Conservation (phyloP, 2,888 invertebrate genomes). For the Pollenia labialis region DNA sequence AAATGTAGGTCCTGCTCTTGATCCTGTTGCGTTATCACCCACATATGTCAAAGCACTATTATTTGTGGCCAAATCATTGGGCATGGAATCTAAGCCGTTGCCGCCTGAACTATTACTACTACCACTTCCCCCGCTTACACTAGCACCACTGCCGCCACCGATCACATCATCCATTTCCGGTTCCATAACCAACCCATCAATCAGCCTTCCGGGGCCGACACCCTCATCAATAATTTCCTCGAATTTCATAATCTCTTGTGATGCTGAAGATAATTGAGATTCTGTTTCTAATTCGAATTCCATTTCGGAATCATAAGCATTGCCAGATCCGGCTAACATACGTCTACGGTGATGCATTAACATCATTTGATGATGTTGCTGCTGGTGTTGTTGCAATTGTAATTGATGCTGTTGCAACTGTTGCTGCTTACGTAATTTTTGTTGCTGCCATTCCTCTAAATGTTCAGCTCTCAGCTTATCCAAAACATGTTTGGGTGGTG, state of each 20-base stretch:
- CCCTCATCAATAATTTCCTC: slow-evolving; percentile 82
- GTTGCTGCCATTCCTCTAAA: slow-evolving; percentile 78
- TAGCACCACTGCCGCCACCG: slow-evolving; percentile 77
- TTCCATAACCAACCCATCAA: slow-evolving; percentile 82
- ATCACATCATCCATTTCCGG: slow-evolving; percentile 78
- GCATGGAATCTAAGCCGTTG: slow-evolving; percentile 72
- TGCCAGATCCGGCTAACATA: slow-evolving; percentile 64
- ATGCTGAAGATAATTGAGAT: slow-evolving; percentile 79
- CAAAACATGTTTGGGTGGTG: slow-evolving; percentile 80
- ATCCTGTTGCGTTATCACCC: slow-evolving; percentile 32
- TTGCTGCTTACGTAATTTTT: slow-evolving; percentile 75
- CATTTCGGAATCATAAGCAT: slow-evolving; percentile 79
- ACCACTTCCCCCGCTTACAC: slow-evolving; percentile 74
- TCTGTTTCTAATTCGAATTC: slow-evolving; percentile 80
- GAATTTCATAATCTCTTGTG: slow-evolving; percentile 82
- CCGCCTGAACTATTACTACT: slow-evolving; percentile 75
- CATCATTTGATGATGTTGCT: slow-evolving; percentile 70
- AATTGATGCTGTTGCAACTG: slow-evolving; percentile 48
- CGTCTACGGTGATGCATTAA: slow-evolving; percentile 72
- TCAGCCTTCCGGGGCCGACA: slow-evolving; percentile 79
- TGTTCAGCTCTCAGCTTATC: slow-evolving; percentile 78
- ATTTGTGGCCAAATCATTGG: slow-evolving; percentile 72
- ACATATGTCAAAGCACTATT: slow-evolving; percentile 65
- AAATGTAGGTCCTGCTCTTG: slow-evolving; percentile 55
- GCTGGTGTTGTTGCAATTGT: slow-evolving; percentile 74